These are phyloP conservation scores for Rhineura floridana DNA, from an alignment of 2,113 vertebrate genomes.

Conservation along the genomic window DNA sequence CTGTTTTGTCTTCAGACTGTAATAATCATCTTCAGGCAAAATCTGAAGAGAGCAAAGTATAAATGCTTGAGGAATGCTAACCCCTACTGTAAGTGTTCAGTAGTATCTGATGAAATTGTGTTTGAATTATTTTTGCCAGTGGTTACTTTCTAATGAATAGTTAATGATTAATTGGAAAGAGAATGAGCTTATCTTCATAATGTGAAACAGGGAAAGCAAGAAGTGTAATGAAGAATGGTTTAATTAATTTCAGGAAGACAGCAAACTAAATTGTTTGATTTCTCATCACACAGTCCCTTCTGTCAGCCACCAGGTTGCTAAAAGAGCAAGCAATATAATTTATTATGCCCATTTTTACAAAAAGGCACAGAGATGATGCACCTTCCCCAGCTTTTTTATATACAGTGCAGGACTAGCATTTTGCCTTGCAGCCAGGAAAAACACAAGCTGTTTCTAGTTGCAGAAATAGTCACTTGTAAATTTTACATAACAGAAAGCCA, in stretches of 20 bases:
- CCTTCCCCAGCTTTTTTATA: constrained; percentile 25
- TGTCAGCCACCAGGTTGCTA: constrained; percentile 15
- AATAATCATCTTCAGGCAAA: constrained; percentile 15
- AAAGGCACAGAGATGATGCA: neutral
- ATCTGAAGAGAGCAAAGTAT: constrained; percentile 7
- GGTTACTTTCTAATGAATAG: constrained; percentile 46
- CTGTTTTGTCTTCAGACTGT: constrained; percentile 8
- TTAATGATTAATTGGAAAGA: constrained; percentile 26
- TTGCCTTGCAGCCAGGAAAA: constrained; percentile 14
- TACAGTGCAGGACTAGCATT: neutral
- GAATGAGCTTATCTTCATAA: neutral
- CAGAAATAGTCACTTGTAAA: neutral
- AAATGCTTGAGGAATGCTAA: constrained; percentile 20
- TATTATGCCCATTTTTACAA: neutral
- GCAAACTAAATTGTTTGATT: constrained; percentile 46
- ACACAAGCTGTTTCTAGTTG: neutral
- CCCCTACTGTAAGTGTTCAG: constrained; percentile 12
- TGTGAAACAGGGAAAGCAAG: constrained; percentile 21
- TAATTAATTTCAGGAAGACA: constrained; percentile 52
- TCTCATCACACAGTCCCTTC: constrained; percentile 25
- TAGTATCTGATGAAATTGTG: neutral
- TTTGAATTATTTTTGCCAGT: constrained; percentile 39
- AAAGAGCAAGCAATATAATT: constrained; percentile 34
- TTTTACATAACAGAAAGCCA: neutral
- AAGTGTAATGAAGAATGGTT: constrained; percentile 37